Evolutionary conservation across 2,113 vertebrate species (phyloP).

Genomic region (Pedionomus torquatus): DNA sequence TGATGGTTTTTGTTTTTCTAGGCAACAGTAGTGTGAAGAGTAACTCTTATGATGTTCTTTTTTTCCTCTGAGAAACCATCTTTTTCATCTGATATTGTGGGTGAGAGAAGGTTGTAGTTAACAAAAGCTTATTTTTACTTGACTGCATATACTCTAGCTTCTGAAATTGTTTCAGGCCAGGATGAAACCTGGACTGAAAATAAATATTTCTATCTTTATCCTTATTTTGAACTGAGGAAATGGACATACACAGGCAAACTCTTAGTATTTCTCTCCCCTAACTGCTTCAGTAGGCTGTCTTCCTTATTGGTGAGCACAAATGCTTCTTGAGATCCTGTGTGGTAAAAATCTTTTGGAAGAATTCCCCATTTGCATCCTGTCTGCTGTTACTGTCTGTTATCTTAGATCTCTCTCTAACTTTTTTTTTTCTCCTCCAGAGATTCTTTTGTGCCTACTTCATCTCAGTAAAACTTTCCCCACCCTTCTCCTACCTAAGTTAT

Average conservation of each 20-base stretch:
- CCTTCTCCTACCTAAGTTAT: background rate
- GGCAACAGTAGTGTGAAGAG: background rate
- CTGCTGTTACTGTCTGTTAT: conserved; percentile 5
- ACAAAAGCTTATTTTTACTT: background rate
- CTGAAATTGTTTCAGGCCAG: background rate
- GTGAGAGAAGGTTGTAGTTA: background rate
- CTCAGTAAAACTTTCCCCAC: background rate
- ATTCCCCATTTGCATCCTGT: background rate
- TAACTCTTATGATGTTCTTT: background rate
- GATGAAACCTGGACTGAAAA: background rate
- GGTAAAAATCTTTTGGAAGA: background rate
- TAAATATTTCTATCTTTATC: background rate
- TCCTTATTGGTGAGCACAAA: background rate
- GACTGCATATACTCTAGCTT: background rate
- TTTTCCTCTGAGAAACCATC: background rate
- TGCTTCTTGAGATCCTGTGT: background rate
- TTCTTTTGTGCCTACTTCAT: conserved; percentile 39
- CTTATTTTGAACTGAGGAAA: background rate
- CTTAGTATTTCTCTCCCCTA: background rate
- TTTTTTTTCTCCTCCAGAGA: background rate
- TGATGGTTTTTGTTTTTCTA: background rate
- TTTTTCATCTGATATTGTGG: background rate
- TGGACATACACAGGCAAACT: background rate
- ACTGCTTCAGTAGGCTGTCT: background rate
- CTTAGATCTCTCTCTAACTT: background rate